Conservation (phyloP, 2,888 invertebrate genomes). For the Hirudinaria manillensis region DNA sequence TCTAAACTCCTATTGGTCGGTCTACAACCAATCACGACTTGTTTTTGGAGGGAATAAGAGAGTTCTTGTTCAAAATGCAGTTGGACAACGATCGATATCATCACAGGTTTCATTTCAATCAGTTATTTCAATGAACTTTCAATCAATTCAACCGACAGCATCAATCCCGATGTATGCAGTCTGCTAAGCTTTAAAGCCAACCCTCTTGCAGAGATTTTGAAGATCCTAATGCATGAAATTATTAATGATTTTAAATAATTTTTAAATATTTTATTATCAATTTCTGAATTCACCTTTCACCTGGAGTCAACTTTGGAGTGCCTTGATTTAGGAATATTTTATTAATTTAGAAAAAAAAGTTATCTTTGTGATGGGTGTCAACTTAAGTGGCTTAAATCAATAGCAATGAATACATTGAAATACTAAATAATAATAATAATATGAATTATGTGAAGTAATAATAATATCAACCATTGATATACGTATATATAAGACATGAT, state of each 20-base stretch:
- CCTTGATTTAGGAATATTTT: background rate
- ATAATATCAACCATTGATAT: too few relatives aligned
- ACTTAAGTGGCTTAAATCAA: too few relatives aligned
- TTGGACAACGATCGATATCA: background rate
- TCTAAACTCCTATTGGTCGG: too few relatives aligned
- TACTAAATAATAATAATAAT: slow-evolving; percentile 1
- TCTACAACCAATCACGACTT: too few relatives aligned
- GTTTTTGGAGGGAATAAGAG: too few relatives aligned
- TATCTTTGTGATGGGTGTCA: background rate
- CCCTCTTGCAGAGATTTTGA: background rate
- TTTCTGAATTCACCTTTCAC: too few relatives aligned
- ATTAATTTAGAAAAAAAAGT: background rate
- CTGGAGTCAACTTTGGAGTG: too few relatives aligned
- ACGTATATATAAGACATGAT: too few relatives aligned
- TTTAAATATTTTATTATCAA: background rate
- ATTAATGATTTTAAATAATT: background rate
- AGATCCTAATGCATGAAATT: background rate
- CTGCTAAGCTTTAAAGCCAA: background rate
- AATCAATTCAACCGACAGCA: background rate
- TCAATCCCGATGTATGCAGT: background rate
- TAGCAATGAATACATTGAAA: too few relatives aligned
- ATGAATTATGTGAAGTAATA: background rate
- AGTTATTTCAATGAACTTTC: background rate
- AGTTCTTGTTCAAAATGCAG: too few relatives aligned
- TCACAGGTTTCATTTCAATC: background rate